These are phyloP conservation scores for Entomobrya multifasciata DNA, from an alignment of 2,888 invertebrate species.

Conservation along the genomic window DNA sequence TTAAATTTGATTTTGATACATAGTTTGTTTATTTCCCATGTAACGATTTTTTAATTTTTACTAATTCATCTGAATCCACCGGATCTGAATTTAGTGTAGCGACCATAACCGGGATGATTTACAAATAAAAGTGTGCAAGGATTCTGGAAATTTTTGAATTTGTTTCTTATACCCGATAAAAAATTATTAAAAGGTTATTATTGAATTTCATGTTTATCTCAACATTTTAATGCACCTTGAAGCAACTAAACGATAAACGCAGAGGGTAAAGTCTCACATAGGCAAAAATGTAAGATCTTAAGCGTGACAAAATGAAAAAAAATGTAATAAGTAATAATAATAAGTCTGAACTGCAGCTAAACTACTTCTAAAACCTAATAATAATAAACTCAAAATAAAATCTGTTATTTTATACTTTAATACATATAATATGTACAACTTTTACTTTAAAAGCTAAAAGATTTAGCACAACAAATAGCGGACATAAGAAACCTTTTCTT, in stretches of 20 bases:
- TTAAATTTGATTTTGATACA: not conserved
- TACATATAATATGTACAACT: not conserved
- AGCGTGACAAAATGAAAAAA: slow-evolving; percentile 25
- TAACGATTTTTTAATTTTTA: not conserved
- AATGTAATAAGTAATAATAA: not conserved
- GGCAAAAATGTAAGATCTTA: not conserved
- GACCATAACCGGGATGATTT: slow-evolving; percentile 5
- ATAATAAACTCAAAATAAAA: slow-evolving; percentile 37
- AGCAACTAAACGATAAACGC: not conserved
- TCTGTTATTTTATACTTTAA: not conserved
- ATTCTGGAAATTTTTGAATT: not conserved
- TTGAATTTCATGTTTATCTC: not conserved
- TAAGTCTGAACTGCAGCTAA: slow-evolving; percentile 3
- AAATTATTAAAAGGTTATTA: too few species aligned
- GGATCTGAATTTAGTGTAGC: slow-evolving; percentile 18
- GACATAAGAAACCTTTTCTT: not conserved
- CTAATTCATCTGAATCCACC: slow-evolving; percentile 6
- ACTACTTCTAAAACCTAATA: not conserved
- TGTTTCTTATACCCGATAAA: too few species aligned
- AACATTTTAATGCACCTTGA: not conserved
- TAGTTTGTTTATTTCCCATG: not conserved
- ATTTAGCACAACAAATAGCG: not conserved
- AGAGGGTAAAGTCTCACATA: not conserved
- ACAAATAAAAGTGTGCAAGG: not conserved
- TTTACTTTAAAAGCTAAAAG: not conserved